Percentiles rank a stretch among this genome's conserved stretches.
Conservation (phyloP, 1,140 invertebrate species). For the Stenopsyche tienmushanensis region DNA sequence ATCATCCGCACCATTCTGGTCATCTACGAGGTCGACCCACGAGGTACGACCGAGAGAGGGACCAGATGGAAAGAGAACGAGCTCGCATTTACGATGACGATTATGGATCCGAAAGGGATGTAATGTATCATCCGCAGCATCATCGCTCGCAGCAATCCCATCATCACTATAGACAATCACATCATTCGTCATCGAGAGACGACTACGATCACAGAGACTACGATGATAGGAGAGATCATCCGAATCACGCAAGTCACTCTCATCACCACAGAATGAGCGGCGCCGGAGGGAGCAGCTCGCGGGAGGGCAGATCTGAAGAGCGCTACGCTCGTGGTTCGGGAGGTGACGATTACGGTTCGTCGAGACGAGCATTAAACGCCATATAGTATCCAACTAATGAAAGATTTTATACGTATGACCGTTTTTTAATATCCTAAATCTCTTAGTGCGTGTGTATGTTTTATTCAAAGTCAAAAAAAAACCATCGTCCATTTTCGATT, state of each 20-base stretch:
- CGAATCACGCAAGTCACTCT: conserved; percentile 42
- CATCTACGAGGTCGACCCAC: conserved; percentile 30
- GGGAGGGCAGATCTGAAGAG: conserved; percentile 48
- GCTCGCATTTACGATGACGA: conserved; percentile 54
- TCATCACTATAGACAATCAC: conserved; percentile 45
- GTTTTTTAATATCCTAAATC: neutral
- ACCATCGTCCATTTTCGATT: neutral
- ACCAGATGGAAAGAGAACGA: conserved; percentile 46
- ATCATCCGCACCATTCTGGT: conserved; percentile 38
- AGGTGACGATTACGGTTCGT: conserved; percentile 45
- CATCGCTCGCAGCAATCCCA: conserved; percentile 27
- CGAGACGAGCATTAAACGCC: conserved; percentile 53
- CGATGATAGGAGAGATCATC: conserved; percentile 42
- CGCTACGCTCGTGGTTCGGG: conserved; percentile 35
- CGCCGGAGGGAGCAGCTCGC: conserved; percentile 23
- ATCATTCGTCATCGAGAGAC: conserved; percentile 37
- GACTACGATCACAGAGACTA: conserved; percentile 39
- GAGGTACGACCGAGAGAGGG: conserved; percentile 43
- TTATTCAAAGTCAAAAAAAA: neutral
- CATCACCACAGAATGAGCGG: conserved; percentile 39
- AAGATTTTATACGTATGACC: neutral
- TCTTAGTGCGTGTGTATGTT: conserved; percentile 2
- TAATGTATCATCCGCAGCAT: conserved; percentile 44
- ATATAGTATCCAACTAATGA: conserved; percentile 44
- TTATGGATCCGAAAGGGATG: conserved; percentile 50